Percentiles rank a stretch among this genome's conserved stretches.
phyloP scores from a whole-genome alignment of 2,888 invertebrate species.

The Tipula vernalis region DNA sequence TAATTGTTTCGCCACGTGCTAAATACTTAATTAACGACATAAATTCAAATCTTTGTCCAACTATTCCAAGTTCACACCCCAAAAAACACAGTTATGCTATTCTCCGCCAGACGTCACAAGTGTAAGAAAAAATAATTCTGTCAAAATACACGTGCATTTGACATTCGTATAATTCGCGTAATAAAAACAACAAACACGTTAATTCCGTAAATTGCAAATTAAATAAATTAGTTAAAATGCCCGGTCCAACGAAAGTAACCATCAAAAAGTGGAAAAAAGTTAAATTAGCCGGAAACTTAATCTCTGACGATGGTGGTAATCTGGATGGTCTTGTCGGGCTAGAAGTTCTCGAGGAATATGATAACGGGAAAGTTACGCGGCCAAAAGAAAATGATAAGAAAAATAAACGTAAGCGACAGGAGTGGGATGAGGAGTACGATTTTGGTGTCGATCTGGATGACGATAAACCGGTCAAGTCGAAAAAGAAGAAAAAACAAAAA shows the following conservation, averaged over 20 bases:
- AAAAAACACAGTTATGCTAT: neutral
- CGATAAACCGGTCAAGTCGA: constrained; percentile 16
- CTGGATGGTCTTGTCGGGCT: constrained; percentile 62
- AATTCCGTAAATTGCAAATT: neutral
- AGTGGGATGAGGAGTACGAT: neutral
- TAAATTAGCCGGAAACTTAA: constrained; percentile 44
- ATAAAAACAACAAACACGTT: neutral
- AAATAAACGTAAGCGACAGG: neutral
- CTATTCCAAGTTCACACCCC: neutral
- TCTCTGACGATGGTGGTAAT: constrained; percentile 33
- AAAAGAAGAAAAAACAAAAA: constrained; percentile 13
- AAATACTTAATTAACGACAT: too few relatives aligned
- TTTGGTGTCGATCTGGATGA: constrained; percentile 12
- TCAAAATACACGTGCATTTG: constrained; percentile 5
- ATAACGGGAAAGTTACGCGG: constrained; percentile 27
- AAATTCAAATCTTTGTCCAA: too few relatives aligned
- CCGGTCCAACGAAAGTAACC: neutral
- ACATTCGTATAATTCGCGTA: neutral
- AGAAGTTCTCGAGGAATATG: constrained; percentile 64
- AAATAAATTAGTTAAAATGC: neutral
- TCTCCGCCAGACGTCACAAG: neutral
- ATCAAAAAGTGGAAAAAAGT: constrained; percentile 49
- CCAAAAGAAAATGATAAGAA: constrained; percentile 21
- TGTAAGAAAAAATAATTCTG: neutral
- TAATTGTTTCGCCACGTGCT: too few relatives aligned